A percentile compares a stretch with the other conserved stretches of the same genome.
These are phyloP conservation scores for Glomeris marginata DNA, from an alignment of 2,888 invertebrate genomes.

Conservation along the genomic window DNA sequence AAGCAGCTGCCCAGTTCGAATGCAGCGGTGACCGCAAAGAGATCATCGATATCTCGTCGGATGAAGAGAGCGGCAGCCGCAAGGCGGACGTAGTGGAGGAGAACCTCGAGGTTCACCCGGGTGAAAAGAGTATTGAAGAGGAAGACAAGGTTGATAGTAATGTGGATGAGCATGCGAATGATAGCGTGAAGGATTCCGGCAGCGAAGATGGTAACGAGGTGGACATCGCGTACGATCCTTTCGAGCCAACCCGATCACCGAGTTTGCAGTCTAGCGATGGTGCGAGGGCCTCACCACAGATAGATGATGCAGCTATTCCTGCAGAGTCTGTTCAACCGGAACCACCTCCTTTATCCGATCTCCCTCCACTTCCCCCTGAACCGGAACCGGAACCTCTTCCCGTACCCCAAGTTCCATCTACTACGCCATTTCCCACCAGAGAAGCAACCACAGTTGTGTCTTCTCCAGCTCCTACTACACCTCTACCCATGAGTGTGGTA, in stretches of 20 bases:
- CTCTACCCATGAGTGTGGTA: background rate
- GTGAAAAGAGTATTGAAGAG: too few species aligned
- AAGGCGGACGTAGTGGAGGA: too few species aligned
- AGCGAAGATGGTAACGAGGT: conserved; percentile 12
- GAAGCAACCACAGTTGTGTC: background rate
- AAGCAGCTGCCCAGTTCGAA: too few species aligned
- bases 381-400: conserved; percentile 18
- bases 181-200: background rate
- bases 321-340: conserved; percentile 12
- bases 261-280: conserved; percentile 37
- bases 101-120: too few species aligned
- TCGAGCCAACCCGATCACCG: conserved; percentile 73
- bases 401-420: background rate
- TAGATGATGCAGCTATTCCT: conserved; percentile 12
- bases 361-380: conserved; percentile 19
- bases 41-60: background rate
- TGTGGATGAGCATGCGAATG: conserved; percentile 1
- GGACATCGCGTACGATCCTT: conserved; percentile 61
- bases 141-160: too few species aligned
- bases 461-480: background rate
- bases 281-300: conserved; percentile 13
- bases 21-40: too few species aligned
- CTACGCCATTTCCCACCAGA: background rate
- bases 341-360: conserved; percentile 16
- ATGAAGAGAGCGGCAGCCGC: background rate